Percentiles rank a stretch among this genome's conserved stretches.
Conservation (phyloP, 2,888 invertebrate species). For the Apamea crenata region DNA sequence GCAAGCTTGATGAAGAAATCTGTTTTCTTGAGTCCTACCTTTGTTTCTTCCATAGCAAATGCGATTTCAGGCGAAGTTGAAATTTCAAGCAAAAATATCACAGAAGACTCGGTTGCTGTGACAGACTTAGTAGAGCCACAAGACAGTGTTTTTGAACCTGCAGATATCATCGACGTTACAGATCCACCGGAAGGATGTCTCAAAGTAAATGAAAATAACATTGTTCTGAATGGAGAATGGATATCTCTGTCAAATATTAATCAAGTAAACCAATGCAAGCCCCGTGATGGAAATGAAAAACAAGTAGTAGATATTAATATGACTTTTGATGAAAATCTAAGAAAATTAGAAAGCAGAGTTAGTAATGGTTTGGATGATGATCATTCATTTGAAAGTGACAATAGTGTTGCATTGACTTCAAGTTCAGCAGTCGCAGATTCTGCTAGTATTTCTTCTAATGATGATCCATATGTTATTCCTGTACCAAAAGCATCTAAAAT, state of each 20-base stretch:
- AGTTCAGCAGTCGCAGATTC: slow-evolving; percentile 14
- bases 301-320: slow-evolving; percentile 9
- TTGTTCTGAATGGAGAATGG: slow-evolving; percentile 21
- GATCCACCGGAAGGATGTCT: slow-evolving; percentile 12
- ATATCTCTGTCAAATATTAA: slow-evolving; percentile 9
- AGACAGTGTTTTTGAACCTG: slow-evolving; percentile 11
- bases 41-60: slow-evolving; percentile 72
- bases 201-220: slow-evolving; percentile 16
- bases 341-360: slow-evolving; percentile 19
- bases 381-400: slow-evolving; percentile 53
- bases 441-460: not conserved
- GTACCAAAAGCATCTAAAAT: slow-evolving; percentile 66
- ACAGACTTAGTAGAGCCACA: slow-evolving; percentile 14
- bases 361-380: slow-evolving; percentile 51
- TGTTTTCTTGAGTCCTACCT: slow-evolving; percentile 85
- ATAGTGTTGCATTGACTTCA: slow-evolving; percentile 33
- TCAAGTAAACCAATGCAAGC: slow-evolving; percentile 10
- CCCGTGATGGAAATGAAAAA: slow-evolving; percentile 32
- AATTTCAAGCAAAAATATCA: slow-evolving; percentile 59
- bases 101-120: slow-evolving; percentile 11
- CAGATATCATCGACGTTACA: slow-evolving; percentile 19
- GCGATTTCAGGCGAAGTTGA: slow-evolving; percentile 71
- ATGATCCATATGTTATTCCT: slow-evolving; percentile 6
- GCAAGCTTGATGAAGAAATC: slow-evolving; percentile 84
- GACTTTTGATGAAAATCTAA: slow-evolving; percentile 12